Evolutionary conservation across 2,113 vertebrate species (phyloP).

Genomic region (Atlantisia rogersi): DNA sequence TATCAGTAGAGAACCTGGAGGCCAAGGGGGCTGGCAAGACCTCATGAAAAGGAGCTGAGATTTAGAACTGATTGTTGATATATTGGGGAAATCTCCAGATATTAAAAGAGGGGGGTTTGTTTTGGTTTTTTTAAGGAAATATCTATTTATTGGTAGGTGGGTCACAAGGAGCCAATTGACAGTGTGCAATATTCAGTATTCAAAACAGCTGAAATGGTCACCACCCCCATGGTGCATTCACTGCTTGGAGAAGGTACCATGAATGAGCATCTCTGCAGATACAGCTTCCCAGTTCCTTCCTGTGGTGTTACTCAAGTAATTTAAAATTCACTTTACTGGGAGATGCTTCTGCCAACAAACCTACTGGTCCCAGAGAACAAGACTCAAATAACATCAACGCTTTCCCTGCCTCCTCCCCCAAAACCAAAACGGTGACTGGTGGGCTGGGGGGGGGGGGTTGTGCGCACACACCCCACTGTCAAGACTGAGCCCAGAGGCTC

Average conservation of each 20-base stretch:
- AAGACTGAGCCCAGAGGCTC: background rate
- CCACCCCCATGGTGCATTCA: rapidly evolving
- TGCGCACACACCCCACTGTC: too few relatives aligned
- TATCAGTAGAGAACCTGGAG: background rate
- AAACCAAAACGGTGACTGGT: background rate
- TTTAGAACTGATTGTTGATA: background rate
- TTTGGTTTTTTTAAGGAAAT: background rate
- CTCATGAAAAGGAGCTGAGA: background rate
- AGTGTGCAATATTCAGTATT: background rate
- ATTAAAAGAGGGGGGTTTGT: background rate
- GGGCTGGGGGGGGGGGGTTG: background rate
- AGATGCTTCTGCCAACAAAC: background rate
- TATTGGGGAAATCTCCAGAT: background rate
- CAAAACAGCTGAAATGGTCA: background rate
- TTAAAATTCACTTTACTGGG: background rate
- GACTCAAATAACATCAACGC: background rate
- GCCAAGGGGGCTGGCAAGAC: background rate
- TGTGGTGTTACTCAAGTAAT: background rate
- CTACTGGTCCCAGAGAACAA: background rate
- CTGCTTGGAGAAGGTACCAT: background rate
- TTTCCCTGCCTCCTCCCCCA: background rate
- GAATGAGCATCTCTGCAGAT: background rate
- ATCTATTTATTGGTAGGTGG: background rate
- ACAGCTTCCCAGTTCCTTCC: background rate
- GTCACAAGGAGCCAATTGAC: background rate